These are phyloP conservation scores for Trissolcus japonicus DNA, from an alignment of 2,888 invertebrate species.

Conservation along the genomic window DNA sequence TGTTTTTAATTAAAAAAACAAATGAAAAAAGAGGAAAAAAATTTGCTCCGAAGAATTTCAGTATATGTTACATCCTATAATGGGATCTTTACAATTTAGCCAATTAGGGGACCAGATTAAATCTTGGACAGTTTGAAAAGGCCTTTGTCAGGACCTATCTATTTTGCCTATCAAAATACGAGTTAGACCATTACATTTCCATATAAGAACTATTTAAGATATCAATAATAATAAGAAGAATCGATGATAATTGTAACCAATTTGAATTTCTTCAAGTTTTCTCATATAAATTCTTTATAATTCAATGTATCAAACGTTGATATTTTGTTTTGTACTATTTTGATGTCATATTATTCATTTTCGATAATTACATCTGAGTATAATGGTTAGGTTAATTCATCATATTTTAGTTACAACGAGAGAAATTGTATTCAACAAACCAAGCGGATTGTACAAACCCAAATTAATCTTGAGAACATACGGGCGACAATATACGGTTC, in stretches of 20 bases:
- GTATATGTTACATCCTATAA: constrained; percentile 30
- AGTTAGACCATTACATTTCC: constrained; percentile 55
- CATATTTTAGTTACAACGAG: constrained; percentile 5
- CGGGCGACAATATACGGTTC: constrained; percentile 21
- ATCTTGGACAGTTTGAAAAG: constrained; percentile 45
- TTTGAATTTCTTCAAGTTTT: too few relatives aligned
- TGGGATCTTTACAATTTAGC: constrained; percentile 51
- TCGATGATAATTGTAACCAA: too few relatives aligned
- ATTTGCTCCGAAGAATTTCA: neutral
- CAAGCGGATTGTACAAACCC: constrained; percentile 18
- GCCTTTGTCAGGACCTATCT: constrained; percentile 54
- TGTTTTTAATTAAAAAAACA: neutral
- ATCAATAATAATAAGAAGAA: too few relatives aligned
- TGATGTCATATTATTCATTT: too few relatives aligned
- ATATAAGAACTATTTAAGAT: constrained; percentile 28
- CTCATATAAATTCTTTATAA: too few relatives aligned
- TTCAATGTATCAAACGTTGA: too few relatives aligned
- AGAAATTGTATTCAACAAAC: constrained; percentile 16
- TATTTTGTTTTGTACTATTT: too few relatives aligned
- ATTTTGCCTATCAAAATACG: constrained; percentile 47
- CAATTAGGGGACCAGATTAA: constrained; percentile 51
- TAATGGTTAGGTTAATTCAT: constrained; percentile 11
- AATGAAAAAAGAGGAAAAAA: neutral
- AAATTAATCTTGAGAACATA: constrained; percentile 36
- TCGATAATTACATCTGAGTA: neutral